phyloP scores from a whole-genome alignment of 2,113 vertebrate genomes.

The Rhagologus leucostigma region DNA sequence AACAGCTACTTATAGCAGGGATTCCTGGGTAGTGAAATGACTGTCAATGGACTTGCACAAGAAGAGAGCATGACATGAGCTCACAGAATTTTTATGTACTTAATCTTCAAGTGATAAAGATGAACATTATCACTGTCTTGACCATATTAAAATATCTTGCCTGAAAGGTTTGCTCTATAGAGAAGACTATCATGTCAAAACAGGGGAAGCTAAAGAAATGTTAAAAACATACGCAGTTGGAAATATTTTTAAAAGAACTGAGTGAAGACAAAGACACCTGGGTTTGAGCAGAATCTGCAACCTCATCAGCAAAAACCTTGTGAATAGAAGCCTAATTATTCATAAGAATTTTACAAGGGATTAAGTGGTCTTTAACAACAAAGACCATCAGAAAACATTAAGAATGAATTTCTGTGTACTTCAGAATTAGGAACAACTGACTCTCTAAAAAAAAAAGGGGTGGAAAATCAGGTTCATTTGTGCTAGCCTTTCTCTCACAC shows the following conservation, averaged over 20 bases:
- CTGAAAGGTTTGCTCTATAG: neutral
- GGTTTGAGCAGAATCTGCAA: neutral
- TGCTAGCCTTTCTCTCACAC: neutral
- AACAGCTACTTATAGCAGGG: neutral
- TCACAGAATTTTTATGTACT: constrained; percentile 1
- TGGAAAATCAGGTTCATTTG: neutral
- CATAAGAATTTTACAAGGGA: neutral
- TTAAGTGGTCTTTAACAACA: neutral
- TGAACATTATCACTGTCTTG: neutral
- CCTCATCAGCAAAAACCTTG: neutral
- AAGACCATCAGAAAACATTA: neutral
- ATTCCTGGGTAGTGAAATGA: neutral
- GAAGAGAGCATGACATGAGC: neutral
- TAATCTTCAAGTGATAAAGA: neutral
- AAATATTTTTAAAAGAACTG: neutral
- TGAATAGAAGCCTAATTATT: neutral
- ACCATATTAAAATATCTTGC: neutral
- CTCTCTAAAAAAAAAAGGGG: neutral
- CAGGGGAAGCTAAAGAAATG: neutral
- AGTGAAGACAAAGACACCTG: neutral
- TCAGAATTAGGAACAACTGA: constrained; percentile 10
- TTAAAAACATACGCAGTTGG: neutral
- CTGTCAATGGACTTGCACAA: neutral
- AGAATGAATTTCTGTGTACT: constrained; percentile 5
- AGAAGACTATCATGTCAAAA: neutral